Evolutionary conservation across 2,888 invertebrate species (phyloP), one percentile per base, ranked within the genome.

Genomic region (Melanchra persicariae): DNA sequence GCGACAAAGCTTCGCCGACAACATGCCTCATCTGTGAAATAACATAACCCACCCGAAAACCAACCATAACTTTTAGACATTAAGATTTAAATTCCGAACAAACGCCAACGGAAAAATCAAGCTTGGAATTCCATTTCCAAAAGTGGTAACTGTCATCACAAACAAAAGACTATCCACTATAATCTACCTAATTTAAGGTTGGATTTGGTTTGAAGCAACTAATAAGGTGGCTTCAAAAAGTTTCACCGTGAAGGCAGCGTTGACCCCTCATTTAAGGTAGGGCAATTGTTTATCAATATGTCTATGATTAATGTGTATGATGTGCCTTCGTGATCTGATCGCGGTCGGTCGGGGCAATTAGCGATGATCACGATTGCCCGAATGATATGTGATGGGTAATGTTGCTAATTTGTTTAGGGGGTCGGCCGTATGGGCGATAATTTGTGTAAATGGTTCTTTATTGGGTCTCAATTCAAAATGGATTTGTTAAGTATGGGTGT

Each of bases 271-370:
- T 95, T 94, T 94, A 94, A 95, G 95, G 91, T 93, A 93, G 94
- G 93, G 93, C 94, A 95, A 95, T 95, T 95, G 95, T 95, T 95
- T 95, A 95, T 96, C 94, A 94, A 95, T 95, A 94, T 88, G 90
- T 85, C 89, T 93, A 93, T 94, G 94, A 94, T 94, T 91, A 94
- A 95, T 94, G 94, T 91, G 88, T 88, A 87, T 89, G 91, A 90
- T 91, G 90, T 87, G 84, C 79, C 83, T 89, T 94, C 94, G 94
- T 94, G 95, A 94, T 88, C 91, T 89, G 83, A 85, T 89, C 87
- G 89, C 81, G 88, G 87, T 87, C 89, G 89, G 89, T 77, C 83
- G 85, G 77, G 87, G 91, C 94, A 95, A 96, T 96, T 96, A 96
- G 95, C 85, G 74, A 63, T n/a, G 89, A 89, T 93, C 96, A 96